A percentile compares a stretch with the other conserved stretches of the same genome.
Conservation (phyloP, 2,888 invertebrate species). For the Drosophila fungiperda region DNA sequence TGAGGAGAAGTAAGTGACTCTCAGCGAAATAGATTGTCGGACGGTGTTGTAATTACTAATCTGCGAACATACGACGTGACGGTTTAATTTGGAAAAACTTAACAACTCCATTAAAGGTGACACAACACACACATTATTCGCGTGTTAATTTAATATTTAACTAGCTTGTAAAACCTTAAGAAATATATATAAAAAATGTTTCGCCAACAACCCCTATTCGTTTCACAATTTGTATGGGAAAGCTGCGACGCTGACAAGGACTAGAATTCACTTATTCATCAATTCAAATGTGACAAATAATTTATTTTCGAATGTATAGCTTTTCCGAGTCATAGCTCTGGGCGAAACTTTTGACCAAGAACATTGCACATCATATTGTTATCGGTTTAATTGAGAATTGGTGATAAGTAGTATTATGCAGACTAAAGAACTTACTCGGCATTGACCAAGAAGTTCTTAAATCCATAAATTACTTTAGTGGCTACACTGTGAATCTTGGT, state of each 20-base stretch:
- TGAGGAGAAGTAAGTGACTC: conserved; percentile 59
- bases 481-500: background rate
- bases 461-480: background rate
- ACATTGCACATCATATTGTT: background rate
- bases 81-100: background rate
- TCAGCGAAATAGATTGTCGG: background rate
- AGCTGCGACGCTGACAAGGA: too few relatives aligned
- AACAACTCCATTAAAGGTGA: background rate
- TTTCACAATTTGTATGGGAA: background rate
- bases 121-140: background rate
- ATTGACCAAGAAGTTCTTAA: background rate
- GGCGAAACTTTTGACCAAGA: background rate
- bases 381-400: background rate
- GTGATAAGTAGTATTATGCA: background rate
- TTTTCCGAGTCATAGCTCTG: background rate
- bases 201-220: background rate
- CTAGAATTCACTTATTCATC: background rate
- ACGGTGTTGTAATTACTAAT: background rate
- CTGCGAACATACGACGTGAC: background rate
- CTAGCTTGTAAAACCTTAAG: conserved; percentile 3
- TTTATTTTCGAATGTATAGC: too few relatives aligned
- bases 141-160: background rate
- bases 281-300: background rate
- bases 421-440: background rate
- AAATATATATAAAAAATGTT: background rate